Conservation (phyloP, 2,797 vertebrate genomes). For the Thunnus albacares region DNA sequence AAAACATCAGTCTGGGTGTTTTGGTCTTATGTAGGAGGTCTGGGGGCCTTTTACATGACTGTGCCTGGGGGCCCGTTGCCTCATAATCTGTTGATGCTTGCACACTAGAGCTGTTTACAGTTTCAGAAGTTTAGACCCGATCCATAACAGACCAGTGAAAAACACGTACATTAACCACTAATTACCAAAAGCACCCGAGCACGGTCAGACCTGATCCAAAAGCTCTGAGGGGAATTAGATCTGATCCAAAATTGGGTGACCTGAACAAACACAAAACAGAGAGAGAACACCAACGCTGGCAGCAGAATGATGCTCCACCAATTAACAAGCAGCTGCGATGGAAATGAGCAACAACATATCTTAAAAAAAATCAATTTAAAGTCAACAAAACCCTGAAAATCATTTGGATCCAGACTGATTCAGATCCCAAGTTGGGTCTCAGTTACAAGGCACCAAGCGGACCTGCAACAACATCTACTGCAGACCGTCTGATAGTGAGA, state of each 20-base stretch:
- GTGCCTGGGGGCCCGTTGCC: too few relatives aligned
- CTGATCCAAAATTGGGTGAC: not conserved
- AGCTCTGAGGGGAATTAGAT: not conserved
- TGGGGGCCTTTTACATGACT: too few relatives aligned
- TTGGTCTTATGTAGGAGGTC: too few relatives aligned
- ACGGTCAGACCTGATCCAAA: too few relatives aligned
- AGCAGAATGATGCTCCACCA: not conserved
- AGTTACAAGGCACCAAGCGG: not conserved
- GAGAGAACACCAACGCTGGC: not conserved
- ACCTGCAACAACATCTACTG: not conserved
- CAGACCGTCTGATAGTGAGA: not conserved
- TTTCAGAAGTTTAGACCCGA: too few relatives aligned
- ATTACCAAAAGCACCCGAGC: not conserved
- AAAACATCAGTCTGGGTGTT: not conserved
- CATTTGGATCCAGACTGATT: not conserved
- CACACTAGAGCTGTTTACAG: too few relatives aligned
- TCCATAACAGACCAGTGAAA: too few relatives aligned
- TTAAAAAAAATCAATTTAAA: not conserved
- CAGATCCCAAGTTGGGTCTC: not conserved
- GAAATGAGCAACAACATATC: not conserved
- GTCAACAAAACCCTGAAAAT: too few relatives aligned
- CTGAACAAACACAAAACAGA: not conserved
- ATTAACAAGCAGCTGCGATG: too few relatives aligned
- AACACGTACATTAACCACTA: too few relatives aligned
- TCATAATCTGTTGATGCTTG: too few relatives aligned